These are phyloP conservation scores for Tragelaphus buxtoni DNA, from an alignment of 2,113 vertebrate genomes.

Conservation along the genomic window DNA sequence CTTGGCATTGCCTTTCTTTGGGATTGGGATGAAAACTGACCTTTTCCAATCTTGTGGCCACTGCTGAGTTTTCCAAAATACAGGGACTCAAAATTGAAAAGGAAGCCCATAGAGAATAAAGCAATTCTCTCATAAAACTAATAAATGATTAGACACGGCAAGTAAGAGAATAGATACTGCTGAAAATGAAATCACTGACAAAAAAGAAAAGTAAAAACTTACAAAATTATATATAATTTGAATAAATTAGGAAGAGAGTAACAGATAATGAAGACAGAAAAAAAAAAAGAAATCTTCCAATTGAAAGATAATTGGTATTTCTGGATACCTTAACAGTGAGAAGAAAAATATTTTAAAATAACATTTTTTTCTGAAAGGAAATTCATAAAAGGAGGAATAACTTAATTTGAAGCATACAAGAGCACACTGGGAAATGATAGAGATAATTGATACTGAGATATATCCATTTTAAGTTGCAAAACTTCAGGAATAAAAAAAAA, in stretches of 20 bases:
- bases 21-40: too few relatives aligned
- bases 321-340: background rate
- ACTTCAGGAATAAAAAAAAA: background rate
- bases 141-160: background rate
- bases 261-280: background rate
- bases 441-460: background rate
- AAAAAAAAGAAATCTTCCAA: background rate
- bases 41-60: too few relatives aligned
- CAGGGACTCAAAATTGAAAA: background rate
- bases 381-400: slow-evolving; percentile 18
- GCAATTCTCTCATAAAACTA: background rate
- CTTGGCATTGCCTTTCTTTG: too few relatives aligned
- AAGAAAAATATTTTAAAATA: slow-evolving; percentile 3
- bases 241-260: background rate
- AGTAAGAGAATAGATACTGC: background rate
- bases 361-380: background rate
- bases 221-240: background rate
- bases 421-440: background rate
- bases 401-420: background rate
- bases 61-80: too few relatives aligned
- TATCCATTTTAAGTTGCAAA: background rate
- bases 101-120: background rate
- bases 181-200: background rate
- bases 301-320: slow-evolving; percentile 10
- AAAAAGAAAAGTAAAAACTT: background rate